A percentile compares a stretch with the other conserved stretches of the same genome.
These are phyloP conservation scores for Todiramphus chloris DNA, from an alignment of 2,113 vertebrate genomes.

Conservation along the genomic window DNA sequence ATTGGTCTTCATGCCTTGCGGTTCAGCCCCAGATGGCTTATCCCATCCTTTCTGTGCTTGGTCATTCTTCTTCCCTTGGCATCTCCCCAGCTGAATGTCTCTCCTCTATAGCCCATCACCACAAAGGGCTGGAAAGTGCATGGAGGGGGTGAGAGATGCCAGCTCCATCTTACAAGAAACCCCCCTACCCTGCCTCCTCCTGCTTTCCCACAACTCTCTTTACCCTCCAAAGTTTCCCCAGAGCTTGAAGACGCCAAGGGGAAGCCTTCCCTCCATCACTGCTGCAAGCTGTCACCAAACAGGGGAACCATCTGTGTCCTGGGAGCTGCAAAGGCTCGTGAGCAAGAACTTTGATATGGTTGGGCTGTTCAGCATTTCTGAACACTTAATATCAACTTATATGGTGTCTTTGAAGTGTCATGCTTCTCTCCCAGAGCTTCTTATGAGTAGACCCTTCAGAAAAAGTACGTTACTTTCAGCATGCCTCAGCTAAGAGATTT, in stretches of 20 bases:
- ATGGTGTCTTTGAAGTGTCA: background rate
- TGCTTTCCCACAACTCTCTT: background rate
- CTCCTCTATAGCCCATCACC: background rate
- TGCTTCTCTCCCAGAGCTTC: background rate
- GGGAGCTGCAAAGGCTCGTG: background rate
- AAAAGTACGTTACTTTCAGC: background rate
- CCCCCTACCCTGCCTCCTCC: background rate
- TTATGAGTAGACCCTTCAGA: background rate
- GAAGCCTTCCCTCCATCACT: background rate
- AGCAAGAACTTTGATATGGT: background rate
- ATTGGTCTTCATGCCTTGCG: fast-evolving
- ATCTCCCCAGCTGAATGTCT: background rate
- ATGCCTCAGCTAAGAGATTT: background rate
- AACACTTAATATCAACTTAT: background rate
- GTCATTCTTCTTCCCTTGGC: background rate
- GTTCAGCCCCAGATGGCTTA: background rate
- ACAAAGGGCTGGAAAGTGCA: background rate
- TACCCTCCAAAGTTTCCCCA: background rate
- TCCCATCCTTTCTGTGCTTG: fast-evolving
- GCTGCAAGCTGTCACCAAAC: background rate
- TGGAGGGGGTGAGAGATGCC: fast-evolving
- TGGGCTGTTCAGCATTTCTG: fast-evolving
- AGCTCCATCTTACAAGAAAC: background rate
- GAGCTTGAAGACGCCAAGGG: background rate
- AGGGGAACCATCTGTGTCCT: fast-evolving